These are phyloP conservation scores for Idaea straminata DNA, from an alignment of 2,888 invertebrate genomes.

Conservation along the genomic window DNA sequence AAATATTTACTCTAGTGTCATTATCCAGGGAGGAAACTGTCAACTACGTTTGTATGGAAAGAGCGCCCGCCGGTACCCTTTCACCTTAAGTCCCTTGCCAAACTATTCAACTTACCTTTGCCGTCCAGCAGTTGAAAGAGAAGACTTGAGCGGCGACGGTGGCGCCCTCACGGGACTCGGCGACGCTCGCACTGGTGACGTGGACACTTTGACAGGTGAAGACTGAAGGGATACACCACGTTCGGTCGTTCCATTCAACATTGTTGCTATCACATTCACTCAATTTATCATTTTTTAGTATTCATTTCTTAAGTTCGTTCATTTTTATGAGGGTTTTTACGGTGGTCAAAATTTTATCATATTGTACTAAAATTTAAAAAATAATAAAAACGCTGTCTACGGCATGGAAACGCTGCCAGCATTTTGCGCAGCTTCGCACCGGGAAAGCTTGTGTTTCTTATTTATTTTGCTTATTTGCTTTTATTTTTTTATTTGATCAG, in stretches of 20 bases:
- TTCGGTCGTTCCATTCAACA: conserved; percentile 68
- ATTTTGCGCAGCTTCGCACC: no score
- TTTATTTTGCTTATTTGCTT: no score
- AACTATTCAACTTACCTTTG: conserved; percentile 29
- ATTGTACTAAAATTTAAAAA: conserved; percentile 9
- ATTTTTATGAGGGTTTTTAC: conserved; percentile 11
- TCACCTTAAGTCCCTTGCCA: no score
- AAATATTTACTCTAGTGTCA: no score
- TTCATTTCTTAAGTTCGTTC: conserved; percentile 7
- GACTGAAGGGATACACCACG: conserved; percentile 60
- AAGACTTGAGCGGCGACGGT: conserved; percentile 66
- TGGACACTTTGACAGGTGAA: conserved; percentile 58
- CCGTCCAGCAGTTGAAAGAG: conserved; percentile 53
- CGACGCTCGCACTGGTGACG: conserved; percentile 63
- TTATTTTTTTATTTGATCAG: no score
- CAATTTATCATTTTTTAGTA: conserved; percentile 32
- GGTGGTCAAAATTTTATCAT: background rate
- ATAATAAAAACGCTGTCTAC: no score
- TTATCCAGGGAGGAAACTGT: no score
- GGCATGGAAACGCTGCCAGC: no score
- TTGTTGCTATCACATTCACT: conserved; percentile 33
- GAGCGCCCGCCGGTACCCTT: no score
- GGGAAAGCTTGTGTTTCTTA: no score
- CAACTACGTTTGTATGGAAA: no score
- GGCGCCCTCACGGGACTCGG: conserved; percentile 66